Evolutionary conservation across 2,888 invertebrate species (phyloP).

Genomic region (Yponomeuta cagnagella): DNA sequence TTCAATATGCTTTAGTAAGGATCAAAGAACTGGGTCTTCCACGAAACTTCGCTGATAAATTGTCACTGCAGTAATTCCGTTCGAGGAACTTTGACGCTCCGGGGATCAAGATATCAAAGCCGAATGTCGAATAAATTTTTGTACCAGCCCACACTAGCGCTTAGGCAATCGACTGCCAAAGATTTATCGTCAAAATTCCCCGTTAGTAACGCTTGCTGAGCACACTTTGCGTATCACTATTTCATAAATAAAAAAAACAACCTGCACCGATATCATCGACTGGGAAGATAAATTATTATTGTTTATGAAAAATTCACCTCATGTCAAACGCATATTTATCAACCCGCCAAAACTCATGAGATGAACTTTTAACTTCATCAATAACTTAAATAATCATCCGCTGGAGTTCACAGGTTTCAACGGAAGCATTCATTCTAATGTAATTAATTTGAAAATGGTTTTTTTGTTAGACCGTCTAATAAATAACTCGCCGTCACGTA

Average conservation of each 20-base stretch:
- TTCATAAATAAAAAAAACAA: slow-evolving; percentile 75
- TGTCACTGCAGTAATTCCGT: slow-evolving; percentile 33
- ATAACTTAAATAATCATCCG: slow-evolving; percentile 33
- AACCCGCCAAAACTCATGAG: slow-evolving; percentile 53
- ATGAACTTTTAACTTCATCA: slow-evolving; percentile 49
- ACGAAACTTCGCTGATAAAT: slow-evolving; percentile 20
- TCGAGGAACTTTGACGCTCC: slow-evolving; percentile 44
- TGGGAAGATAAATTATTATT: slow-evolving; percentile 72
- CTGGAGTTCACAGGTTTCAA: slow-evolving; percentile 35
- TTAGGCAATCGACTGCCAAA: slow-evolving; percentile 72
- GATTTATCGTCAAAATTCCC: slow-evolving; percentile 75
- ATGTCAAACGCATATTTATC: slow-evolving; percentile 69
- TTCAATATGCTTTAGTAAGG: not conserved
- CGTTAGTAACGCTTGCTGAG: slow-evolving; percentile 74
- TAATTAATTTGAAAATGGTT: not conserved
- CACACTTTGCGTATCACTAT: slow-evolving; percentile 74
- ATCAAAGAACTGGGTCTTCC: not conserved
- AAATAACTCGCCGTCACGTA: slow-evolving; percentile 2
- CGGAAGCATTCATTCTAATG: slow-evolving; percentile 37
- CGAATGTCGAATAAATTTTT: slow-evolving; percentile 66
- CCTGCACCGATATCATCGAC: slow-evolving; percentile 73
- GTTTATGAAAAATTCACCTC: slow-evolving; percentile 71
- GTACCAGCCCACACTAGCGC: slow-evolving; percentile 68
- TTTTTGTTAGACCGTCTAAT: slow-evolving; percentile 20
- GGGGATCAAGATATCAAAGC: slow-evolving; percentile 69